Base-by-base conservation (phyloP, 1,140 invertebrate genomes). In the Dendroctonus valens region DNA sequence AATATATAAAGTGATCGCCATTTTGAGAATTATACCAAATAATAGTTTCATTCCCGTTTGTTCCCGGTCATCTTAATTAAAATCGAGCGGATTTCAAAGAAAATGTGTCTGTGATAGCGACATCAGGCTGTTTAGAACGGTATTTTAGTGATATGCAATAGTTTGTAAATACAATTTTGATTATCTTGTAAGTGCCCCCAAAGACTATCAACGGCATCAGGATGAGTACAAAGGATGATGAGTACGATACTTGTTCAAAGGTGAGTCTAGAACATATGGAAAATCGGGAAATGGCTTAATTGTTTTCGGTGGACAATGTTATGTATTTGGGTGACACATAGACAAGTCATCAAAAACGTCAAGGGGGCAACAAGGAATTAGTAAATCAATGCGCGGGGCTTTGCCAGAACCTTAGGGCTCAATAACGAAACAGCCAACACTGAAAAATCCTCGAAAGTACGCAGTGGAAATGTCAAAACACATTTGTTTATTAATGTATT, bases 231-330 rank as follows among this genome's bases (percentile, higher is more conserved):
- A 93, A 95, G 85, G 96, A 98, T 85, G 96, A 98, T 84, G 97
- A 99, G 86, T 99, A 99, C 83, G 97, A 99, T 99, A 99, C 90
- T 90, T 99, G 82, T 99, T 99, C 85, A 99, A 99, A 96, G 97
- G 97, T 98, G 87, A 84, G 80, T 39, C 40, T 7, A 42, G 46
- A 60, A 49, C 41, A 14, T 41, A 59, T 54, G 52, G 54, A 61
- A 42, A 53, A 26, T 54, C 12, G 51, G 12, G 26, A 63, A 39
- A 51, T 59, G 39, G 48, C 59, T 54, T 15, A 40, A 64, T 49
- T 4, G 12, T 46, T 46, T 46, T 46, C 12, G 44, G 9, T 46
- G 7, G 15, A 52, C 8, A 9, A 65, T 67, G 61, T 39, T 41
- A 60, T 41, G 41, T 52, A 26, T 14, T 41, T 59, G 40, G 59